Conservation (phyloP, 2,113 vertebrate species). For the Pungitius pungitius region DNA sequence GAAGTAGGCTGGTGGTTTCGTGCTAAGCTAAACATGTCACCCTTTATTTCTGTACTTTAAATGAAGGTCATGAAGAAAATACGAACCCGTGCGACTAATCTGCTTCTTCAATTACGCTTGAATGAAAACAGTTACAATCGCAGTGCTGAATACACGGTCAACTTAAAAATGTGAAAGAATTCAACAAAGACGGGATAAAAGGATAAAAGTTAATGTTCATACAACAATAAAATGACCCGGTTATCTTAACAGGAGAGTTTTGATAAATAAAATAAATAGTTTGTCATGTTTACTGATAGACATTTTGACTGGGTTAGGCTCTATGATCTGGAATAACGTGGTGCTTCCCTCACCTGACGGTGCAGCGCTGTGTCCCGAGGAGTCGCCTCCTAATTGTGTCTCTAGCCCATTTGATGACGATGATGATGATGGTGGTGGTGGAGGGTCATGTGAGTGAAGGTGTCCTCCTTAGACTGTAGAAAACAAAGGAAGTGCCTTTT, state of each 20-base stretch:
- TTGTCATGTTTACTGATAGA: too few species aligned
- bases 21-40: background rate
- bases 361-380: too few species aligned
- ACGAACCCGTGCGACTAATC: background rate
- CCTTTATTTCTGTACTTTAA: background rate
- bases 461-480: background rate
- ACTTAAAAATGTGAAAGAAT: too few species aligned
- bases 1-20: background rate
- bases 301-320: too few species aligned
- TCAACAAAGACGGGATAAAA: background rate
- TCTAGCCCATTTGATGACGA: background rate
- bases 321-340: too few species aligned
- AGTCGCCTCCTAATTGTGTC: too few species aligned
- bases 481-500: slow-evolving; percentile 50
- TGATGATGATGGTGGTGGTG: background rate
- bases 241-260: background rate
- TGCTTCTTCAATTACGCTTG: background rate
- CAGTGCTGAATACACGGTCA: too few species aligned
- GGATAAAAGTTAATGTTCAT: too few species aligned
- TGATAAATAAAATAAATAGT: background rate
- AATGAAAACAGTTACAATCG: background rate
- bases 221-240: background rate
- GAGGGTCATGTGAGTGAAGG: background rate
- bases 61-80: background rate
- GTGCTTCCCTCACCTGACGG: too few species aligned